phyloP scores from a whole-genome alignment of 2,113 vertebrate genomes.

The Nothocercus julius region DNA sequence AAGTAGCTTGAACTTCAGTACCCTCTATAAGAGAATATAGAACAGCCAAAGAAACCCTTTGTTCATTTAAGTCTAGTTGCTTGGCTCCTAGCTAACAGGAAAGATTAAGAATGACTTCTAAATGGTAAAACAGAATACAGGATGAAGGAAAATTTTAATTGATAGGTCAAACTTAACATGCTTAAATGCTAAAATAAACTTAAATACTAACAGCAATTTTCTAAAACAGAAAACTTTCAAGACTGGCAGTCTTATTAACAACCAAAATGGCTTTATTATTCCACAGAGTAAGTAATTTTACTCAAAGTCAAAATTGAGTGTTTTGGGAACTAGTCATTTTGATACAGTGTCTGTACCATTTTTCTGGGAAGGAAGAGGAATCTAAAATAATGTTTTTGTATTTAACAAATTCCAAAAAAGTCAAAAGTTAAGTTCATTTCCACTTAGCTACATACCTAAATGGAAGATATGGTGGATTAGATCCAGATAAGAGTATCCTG shows the following conservation, averaged over 20 bases:
- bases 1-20: neutral
- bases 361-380: neutral
- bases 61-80: neutral
- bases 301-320: neutral
- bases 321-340: neutral
- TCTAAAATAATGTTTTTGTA: neutral
- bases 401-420: neutral
- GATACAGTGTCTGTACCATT: neutral
- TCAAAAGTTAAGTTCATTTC: neutral
- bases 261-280: neutral
- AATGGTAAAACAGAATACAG: neutral
- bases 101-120: neutral
- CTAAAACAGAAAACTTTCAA: neutral
- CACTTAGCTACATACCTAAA: constrained; percentile 86
- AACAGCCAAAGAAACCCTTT: neutral
- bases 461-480: constrained; percentile 91
- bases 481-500: constrained; percentile 87
- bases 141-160: neutral
- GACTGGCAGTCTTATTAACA: neutral
- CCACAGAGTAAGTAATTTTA: neutral
- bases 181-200: too few species aligned
- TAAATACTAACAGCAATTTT: neutral
- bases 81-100: neutral
- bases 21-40: neutral
- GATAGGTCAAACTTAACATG: neutral